phyloP scores from a whole-genome alignment of 2,888 invertebrate species.

The Ptilodon capucinus region DNA sequence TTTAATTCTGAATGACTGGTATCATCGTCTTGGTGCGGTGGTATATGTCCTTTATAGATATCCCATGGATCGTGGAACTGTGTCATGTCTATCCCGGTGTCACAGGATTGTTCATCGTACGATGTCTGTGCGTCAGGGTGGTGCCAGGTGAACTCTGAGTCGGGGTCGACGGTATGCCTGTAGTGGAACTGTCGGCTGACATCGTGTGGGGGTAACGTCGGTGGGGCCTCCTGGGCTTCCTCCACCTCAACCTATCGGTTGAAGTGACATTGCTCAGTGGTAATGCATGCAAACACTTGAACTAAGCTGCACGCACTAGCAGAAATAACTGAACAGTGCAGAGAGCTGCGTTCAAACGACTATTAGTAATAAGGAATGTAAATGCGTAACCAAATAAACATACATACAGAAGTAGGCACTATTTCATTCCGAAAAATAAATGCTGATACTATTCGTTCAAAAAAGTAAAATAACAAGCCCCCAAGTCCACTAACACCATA shows the following conservation, averaged over 20 bases:
- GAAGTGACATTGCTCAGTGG: conserved; percentile 74
- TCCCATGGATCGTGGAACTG: conserved; percentile 88
- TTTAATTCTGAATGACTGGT: conserved; percentile 24
- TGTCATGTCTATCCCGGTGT: conserved; percentile 47
- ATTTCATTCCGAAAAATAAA: neutral
- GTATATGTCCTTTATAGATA: conserved; percentile 82
- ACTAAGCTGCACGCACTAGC: conserved; percentile 65
- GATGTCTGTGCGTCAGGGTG: conserved; percentile 54
- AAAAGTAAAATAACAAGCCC: too few relatives aligned
- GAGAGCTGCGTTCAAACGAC: conserved; percentile 68
- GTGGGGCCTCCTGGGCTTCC: conserved; percentile 48
- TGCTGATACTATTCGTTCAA: too few relatives aligned
- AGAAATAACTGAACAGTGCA: conserved; percentile 47
- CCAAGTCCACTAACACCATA: too few relatives aligned
- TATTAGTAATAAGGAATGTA: conserved; percentile 48
- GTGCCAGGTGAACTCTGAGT: conserved; percentile 77
- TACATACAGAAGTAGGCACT: conserved; percentile 40
- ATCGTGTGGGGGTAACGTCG: conserved; percentile 52
- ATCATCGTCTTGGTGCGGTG: conserved; percentile 45
- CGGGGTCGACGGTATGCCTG: conserved; percentile 61
- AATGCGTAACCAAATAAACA: conserved; percentile 59
- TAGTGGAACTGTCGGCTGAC: conserved; percentile 55
- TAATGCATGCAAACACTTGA: conserved; percentile 71
- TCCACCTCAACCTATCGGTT: conserved; percentile 72
- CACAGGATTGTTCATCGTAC: conserved; percentile 36